Evolutionary conservation across 2,888 invertebrate genomes (phyloP), one percentile per base, ranked within the genome.

Genomic region (Eupithecia tripunctaria): DNA sequence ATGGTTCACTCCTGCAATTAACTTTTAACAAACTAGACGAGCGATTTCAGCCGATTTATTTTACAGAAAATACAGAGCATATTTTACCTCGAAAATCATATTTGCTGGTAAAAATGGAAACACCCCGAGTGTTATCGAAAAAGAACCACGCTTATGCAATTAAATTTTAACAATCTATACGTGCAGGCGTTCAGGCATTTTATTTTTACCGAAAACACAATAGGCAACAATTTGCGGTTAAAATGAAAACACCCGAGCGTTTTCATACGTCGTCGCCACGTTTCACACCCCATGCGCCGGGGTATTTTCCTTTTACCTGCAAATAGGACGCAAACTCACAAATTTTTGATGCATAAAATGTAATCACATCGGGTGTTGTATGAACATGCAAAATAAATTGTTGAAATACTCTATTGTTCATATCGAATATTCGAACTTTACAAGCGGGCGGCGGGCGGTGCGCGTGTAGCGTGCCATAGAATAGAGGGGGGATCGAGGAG

Each of bases 401-500:
- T 62, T 63, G 10, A 63, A 60, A 60, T 60, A 18, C n/a, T 36
- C 32, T 32, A 36, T 32, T 36, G 62, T 63, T 63, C 21, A 63
- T 29, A 29, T 32, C 10, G 29, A 32, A 36, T 62, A 18, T 60
- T 29, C 18, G 62, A 18, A 56, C 8, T 56, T 56, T 36, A 2
- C 29, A 32, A 18, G 36, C n/a, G n/a, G n/a, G n/a, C n/a, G n/a
- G n/a, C n/a, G 62, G 62, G 62, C 62, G 62, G 62, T 10, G 62
- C n/a, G 29, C n/a, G n/a, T n/a, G 60, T 70, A 67, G 56, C 73
- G 70, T 75, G 60, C 64, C 62, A 74, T 73, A 73, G 78, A 73
- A 73, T 73, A 73, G 78, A 73, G 72, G 75, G 77, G 74, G 69
- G 78, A 25, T 38, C 21, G 68, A 66, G 73, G 75, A 76, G 63